These are phyloP conservation scores for Manis javanica DNA, from an alignment of 2,797 vertebrate species.

Conservation along the genomic window DNA sequence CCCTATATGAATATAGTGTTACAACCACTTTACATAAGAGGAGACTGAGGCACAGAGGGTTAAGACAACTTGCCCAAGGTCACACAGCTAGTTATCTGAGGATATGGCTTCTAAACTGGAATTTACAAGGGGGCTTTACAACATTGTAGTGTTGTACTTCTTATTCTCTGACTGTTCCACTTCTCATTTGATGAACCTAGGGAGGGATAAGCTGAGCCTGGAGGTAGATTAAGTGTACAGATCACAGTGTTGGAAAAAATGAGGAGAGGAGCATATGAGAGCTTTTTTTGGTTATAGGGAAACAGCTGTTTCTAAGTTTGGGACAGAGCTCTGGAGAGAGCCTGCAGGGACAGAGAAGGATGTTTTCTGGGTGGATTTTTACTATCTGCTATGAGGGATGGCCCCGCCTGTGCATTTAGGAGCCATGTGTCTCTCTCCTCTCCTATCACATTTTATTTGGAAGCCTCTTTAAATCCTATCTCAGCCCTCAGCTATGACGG, in stretches of 20 bases:
- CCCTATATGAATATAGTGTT: background rate
- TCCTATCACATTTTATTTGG: slow-evolving; percentile 38
- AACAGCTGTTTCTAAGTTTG: slow-evolving; percentile 79
- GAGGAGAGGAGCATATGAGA: slow-evolving; percentile 42
- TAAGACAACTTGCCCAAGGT: background rate
- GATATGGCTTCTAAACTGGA: background rate
- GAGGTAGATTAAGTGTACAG: slow-evolving; percentile 77
- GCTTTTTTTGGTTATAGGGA: slow-evolving; percentile 61
- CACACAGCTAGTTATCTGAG: background rate
- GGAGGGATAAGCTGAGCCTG: slow-evolving; percentile 51
- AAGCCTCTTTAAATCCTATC: slow-evolving; percentile 35
- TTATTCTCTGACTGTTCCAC: background rate
- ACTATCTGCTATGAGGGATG: background rate
- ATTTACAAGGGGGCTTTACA: background rate
- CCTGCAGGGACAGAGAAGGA: slow-evolving; percentile 44
- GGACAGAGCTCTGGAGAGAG: slow-evolving; percentile 49
- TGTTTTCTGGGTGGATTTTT: slow-evolving; percentile 28
- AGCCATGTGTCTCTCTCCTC: background rate
- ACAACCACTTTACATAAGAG: background rate
- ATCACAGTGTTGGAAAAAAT: slow-evolving; percentile 62
- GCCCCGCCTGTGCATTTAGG: background rate
- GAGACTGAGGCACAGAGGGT: background rate
- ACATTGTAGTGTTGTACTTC: background rate
- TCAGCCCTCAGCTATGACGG: background rate
- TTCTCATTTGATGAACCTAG: background rate